These are phyloP conservation scores for Helicolenus hilgendorfi DNA, from an alignment of 2,797 vertebrate species.

Conservation along the genomic window DNA sequence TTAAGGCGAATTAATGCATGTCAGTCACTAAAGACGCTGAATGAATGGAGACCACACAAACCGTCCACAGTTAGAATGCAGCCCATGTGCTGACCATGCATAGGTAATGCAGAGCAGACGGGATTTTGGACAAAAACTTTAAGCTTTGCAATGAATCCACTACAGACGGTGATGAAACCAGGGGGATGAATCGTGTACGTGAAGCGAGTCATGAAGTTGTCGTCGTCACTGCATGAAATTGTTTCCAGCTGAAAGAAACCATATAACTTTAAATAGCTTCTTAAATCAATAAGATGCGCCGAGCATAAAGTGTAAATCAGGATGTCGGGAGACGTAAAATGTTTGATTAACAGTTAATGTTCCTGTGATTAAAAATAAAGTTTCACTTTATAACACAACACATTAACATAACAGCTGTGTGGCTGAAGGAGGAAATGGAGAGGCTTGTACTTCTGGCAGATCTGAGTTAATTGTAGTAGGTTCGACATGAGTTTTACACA, in stretches of 20 bases:
- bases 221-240: slow-evolving; percentile 47
- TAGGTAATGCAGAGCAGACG: slow-evolving; percentile 60
- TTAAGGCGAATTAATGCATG: slow-evolving; percentile 41
- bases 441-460: slow-evolving; percentile 6
- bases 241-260: slow-evolving; percentile 51
- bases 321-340: slow-evolving; percentile 48
- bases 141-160: not conserved
- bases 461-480: not conserved
- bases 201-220: slow-evolving; percentile 55
- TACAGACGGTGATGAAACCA: slow-evolving; percentile 28
- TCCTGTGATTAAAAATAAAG: slow-evolving; percentile 39
- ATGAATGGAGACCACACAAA: slow-evolving; percentile 66
- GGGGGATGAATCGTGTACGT: slow-evolving; percentile 29
- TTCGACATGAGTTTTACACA: not conserved
- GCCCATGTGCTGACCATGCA: slow-evolving; percentile 42
- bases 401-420: slow-evolving; percentile 25
- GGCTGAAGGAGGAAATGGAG: not conserved
- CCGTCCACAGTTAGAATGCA: slow-evolving; percentile 24
- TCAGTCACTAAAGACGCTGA: slow-evolving; percentile 34
- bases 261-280: slow-evolving; percentile 51
- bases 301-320: slow-evolving; percentile 56
- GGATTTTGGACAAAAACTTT: slow-evolving; percentile 8
- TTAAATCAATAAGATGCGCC: slow-evolving; percentile 32
- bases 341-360: slow-evolving; percentile 50
- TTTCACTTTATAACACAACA: not conserved